Base-by-base conservation (phyloP, 2,888 invertebrate genomes). In the Cerastoderma edule region DNA sequence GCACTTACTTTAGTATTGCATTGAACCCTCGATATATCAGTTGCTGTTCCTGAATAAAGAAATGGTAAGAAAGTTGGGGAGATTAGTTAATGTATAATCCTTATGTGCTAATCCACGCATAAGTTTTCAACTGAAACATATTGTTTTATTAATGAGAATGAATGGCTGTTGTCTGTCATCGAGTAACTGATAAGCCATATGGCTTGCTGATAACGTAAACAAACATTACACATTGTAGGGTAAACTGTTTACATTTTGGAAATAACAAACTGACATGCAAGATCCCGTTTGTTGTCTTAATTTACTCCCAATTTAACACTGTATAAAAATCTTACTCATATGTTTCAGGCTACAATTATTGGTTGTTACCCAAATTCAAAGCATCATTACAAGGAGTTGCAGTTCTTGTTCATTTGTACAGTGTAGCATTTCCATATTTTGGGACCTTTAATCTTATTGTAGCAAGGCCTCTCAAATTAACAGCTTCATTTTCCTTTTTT, bases 111-210 rank as follows among this genome's bases (percentile, higher is more conserved):
- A 53, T 27, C 53, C 53, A 2, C 24, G 46, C 46, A 46, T 16
- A 46, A 46, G 5, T 46, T n/a, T 46, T 46, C n/a, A n/a, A n/a
- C n/a, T 50, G 50, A 50, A 50, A 50, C 50, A 56, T 54, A 27
- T 56, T 56, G 1, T 30, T 56, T 39, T 60, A 60, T 60, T 33
- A 60, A 72, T 76, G 72, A 72, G 27, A 44, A 32, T 69, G 77
- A 67, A 56, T 79, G 75, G 66, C 73, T 75, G 79, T 70, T 73
- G 73, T 79, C 79, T 56, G 72, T 79, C 79, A 79, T 33, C 73
- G 44, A n/a, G 35, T 39, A 60, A 56, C 79, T 79, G 79, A 79
- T 79, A 79, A 79, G 79, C 79, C 75, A 79, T 75, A 70, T 75
- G 75, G 75, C 75, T 67, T 64, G 72, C 63, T 75, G 75, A 79